Conservation (phyloP, 2,888 invertebrate genomes). For the Euplexia lucipara region DNA sequence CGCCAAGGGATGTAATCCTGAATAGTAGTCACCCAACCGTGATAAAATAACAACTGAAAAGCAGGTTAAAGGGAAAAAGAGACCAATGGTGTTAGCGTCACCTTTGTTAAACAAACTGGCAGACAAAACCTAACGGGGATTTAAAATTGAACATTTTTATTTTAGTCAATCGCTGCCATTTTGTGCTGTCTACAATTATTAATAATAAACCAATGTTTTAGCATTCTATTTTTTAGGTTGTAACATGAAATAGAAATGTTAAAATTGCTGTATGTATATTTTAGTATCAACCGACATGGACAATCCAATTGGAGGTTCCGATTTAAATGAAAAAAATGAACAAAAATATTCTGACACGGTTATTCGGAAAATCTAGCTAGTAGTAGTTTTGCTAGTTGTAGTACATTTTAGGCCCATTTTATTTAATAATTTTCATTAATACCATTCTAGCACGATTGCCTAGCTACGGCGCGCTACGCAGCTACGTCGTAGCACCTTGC, state of each 20-base stretch:
- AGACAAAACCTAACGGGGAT: conserved; percentile 16
- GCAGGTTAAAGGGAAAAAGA: conserved; percentile 8
- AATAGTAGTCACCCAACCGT: neutral
- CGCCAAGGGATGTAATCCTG: neutral
- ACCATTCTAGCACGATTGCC: neutral
- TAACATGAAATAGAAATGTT: neutral
- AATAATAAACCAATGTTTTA: neutral
- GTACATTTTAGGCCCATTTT: too few relatives aligned
- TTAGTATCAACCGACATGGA: neutral
- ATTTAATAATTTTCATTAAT: too few relatives aligned
- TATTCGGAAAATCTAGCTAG: too few relatives aligned
- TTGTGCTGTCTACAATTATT: neutral
- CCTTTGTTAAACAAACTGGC: conserved; percentile 26
- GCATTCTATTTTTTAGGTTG: neutral
- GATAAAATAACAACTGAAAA: conserved; percentile 27
- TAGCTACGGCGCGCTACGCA: neutral
- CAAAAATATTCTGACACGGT: too few relatives aligned
- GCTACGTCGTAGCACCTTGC: conserved; percentile 36
- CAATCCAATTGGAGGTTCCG: neutral
- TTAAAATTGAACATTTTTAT: conserved; percentile 5
- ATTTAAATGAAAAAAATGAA: neutral
- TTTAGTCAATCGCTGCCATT: neutral
- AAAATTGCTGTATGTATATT: neutral
- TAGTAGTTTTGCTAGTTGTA: too few relatives aligned
- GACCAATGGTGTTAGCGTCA: conserved; percentile 15